A percentile compares a stretch with the other conserved stretches of the same genome.
These are phyloP conservation scores for Pelvicachromis taeniatus DNA, from an alignment of 2,113 vertebrate species.

Conservation along the genomic window DNA sequence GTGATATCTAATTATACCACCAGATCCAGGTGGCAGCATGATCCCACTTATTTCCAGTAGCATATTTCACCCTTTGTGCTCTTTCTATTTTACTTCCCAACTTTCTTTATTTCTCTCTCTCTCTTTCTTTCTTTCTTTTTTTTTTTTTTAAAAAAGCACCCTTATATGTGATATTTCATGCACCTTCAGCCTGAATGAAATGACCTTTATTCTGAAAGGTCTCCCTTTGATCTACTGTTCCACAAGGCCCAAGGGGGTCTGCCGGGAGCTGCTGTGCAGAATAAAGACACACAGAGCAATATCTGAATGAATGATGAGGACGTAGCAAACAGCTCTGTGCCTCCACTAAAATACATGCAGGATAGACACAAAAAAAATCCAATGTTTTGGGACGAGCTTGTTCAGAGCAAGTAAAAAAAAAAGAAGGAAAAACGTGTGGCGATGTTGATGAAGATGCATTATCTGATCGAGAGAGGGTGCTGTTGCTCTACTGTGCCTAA, in stretches of 20 bases:
- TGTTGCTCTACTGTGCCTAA: not conserved
- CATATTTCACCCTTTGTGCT: not conserved
- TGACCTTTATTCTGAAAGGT: not conserved
- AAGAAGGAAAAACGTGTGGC: not conserved
- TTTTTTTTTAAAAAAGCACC: too few relatives aligned
- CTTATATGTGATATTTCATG: not conserved
- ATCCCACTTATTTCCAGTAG: not conserved
- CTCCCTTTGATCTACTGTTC: not conserved
- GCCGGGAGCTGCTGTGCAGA: not conserved
- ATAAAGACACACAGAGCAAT: not conserved
- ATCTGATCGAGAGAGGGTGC: slow-evolving; percentile 28
- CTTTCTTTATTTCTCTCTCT: not conserved
- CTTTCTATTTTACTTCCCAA: not conserved
- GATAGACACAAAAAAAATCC: not conserved
- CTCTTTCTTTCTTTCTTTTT: too few relatives aligned
- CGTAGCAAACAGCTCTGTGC: not conserved
- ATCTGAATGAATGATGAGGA: not conserved
- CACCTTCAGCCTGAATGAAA: not conserved
- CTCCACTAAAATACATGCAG: not conserved
- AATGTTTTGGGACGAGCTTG: not conserved
- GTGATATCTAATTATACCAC: not conserved
- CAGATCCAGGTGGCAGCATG: not conserved
- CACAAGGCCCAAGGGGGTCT: not conserved
- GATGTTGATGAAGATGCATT: not conserved
- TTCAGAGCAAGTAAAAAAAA: not conserved